Percentiles rank a stretch among this genome's conserved stretches.
phyloP scores from a whole-genome alignment of 2,797 vertebrate species.

The Clarias pachynema region DNA sequence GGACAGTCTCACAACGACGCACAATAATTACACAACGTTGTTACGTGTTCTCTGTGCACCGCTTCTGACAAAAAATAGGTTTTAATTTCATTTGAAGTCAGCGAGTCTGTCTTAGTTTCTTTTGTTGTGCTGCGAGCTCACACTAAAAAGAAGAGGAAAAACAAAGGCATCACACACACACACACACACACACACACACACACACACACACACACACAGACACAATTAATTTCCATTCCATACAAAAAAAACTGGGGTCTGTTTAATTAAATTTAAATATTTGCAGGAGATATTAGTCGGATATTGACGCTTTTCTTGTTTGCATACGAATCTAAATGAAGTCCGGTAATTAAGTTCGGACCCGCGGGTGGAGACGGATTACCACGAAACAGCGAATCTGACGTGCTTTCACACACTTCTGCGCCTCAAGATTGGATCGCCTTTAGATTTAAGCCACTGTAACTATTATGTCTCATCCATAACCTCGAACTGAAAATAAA shows the following conservation, averaged over 20 bases:
- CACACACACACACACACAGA: neutral
- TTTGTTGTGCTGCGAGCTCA: neutral
- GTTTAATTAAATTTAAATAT: conserved; percentile 19
- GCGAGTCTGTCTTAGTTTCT: neutral
- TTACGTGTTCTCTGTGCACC: neutral
- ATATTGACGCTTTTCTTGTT: conserved; percentile 6
- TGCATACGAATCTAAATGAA: neutral
- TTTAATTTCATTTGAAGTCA: conserved; percentile 12
- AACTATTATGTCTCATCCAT: neutral
- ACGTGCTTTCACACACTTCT: neutral
- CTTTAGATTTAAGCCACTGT: neutral
- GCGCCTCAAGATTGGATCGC: neutral
- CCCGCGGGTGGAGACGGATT: conserved; percentile 4
- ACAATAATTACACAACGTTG: neutral
- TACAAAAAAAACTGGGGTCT: neutral
- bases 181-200: conserved; percentile 11
- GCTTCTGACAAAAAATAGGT: conserved; percentile 5
- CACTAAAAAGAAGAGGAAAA: neutral
- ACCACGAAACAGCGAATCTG: neutral
- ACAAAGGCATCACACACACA: neutral
- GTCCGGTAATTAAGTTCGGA: conserved; percentile 5
- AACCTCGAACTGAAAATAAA: neutral
- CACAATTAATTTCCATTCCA: neutral
- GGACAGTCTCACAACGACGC: neutral
- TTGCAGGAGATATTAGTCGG: neutral